phyloP scores from a whole-genome alignment of 1,140 invertebrate species.

The Cotesia typhae region DNA sequence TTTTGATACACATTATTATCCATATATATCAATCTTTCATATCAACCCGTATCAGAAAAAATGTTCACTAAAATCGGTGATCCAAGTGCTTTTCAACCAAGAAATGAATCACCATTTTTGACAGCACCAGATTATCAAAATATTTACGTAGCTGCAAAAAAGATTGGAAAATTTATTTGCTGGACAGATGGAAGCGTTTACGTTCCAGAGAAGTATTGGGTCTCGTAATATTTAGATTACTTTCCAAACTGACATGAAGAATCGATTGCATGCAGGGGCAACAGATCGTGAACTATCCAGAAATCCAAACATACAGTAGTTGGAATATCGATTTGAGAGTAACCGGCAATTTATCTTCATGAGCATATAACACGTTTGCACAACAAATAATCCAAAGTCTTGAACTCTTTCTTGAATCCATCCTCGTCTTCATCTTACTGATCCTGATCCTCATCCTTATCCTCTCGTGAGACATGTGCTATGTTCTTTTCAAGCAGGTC shows the following conservation, averaged over 20 bases:
- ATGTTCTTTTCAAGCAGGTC: background rate
- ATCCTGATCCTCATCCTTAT: no score
- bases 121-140: background rate
- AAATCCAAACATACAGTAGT: background rate
- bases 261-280: background rate
- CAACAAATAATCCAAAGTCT: conserved; percentile 1
- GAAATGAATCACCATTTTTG: background rate
- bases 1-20: no score
- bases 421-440: background rate
- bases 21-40: no score
- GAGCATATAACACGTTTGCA: conserved; percentile 11
- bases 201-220: background rate
- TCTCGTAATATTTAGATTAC: conserved; percentile 13
- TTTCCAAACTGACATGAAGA: conserved; percentile 4
- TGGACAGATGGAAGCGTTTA: background rate
- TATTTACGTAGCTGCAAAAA: background rate
- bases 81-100: no score
- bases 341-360: conserved; percentile 8
- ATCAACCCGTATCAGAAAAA: no score
- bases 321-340: conserved; percentile 6
- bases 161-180: conserved; percentile 10
- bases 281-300: background rate
- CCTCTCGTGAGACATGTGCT: background rate
- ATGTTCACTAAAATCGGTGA: no score
- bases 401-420: background rate